Base-by-base conservation (phyloP, 2,888 invertebrate species). In the Drosophila longiperda region DNA sequence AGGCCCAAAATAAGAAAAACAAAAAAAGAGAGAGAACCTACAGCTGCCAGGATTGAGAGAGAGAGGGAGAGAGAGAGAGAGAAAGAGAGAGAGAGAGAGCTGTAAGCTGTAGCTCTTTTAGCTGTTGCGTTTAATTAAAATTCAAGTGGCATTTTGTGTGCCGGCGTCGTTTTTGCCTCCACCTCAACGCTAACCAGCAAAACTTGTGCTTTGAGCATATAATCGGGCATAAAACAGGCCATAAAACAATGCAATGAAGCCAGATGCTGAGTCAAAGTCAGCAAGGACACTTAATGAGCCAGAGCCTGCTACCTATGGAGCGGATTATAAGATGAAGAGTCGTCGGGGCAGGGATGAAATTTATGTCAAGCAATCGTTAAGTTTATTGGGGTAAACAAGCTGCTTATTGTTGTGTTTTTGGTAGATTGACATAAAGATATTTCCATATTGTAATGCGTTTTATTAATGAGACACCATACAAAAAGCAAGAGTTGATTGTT, bases 61-160 rank as follows among this genome's bases (percentile, higher is more conserved):
- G 33, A 17, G 15, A 42, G 36, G 15, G 17, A 23, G 17, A 23
- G 8, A 54, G 8, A 34, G 45, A n/a, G n/a, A 55, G 12, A 48
- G 23, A 1, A 12, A 11, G 34, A 3, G 8, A 20, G 7, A 66
- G 15, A 1, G 6, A 58, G 49, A 53, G 20, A 66, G 34, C 57
- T 45, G 57, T 49, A 58, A 61, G 58, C 45, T 57, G 15, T n/a
- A 40, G 40, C 59, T 63, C 48, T 80, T 57, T 73, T 87, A 86
- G 79, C 89, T 87, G 87, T 89, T 89, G 84, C 82, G 86, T 91
- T 91, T 91, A 91, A 91, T 91, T 91, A 91, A 91, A 91, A 91
- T 91, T 90, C 91, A 80, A 85, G 81, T 83, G 84, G 89, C 89
- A 87, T 89, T 91, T 85, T 80, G 82, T 87, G 75, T 82, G 91